Conservation (phyloP, 2,113 vertebrate genomes). For the Acanthisitta chloris region DNA sequence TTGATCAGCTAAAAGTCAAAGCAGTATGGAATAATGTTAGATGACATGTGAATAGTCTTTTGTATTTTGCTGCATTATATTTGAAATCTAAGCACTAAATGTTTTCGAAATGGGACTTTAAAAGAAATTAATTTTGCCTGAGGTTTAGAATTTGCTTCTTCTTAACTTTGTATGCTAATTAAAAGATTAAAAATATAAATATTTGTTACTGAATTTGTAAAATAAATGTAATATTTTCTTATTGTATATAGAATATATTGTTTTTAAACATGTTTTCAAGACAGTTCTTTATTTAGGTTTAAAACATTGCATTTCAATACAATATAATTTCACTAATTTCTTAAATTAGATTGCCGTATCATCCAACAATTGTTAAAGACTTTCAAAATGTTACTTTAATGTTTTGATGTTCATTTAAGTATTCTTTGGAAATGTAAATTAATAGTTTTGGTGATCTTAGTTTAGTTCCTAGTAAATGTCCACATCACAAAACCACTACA, state of each 20-base stretch:
- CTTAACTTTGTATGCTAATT: not conserved
- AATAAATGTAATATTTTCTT: not conserved
- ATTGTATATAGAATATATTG: not conserved
- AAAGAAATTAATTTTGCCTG: not conserved
- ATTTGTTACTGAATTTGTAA: not conserved
- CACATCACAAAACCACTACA: slow-evolving; percentile 77
- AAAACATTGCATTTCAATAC: not conserved
- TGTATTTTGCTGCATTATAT: not conserved
- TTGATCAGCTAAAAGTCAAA: not conserved
- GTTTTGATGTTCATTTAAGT: not conserved
- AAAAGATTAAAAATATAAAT: not conserved
- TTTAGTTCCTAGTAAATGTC: slow-evolving; percentile 76
- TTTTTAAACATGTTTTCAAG: not conserved
- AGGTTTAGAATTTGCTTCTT: not conserved
- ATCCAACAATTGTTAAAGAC: not conserved
- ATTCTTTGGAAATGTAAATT: slow-evolving; percentile 59
- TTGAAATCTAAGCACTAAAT: not conserved
- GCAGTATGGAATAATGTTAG: not conserved
- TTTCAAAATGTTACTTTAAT: not conserved
- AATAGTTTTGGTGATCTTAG: slow-evolving; percentile 63
- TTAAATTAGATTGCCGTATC: not conserved
- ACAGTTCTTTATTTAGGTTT: not conserved
- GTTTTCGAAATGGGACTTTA: not conserved
- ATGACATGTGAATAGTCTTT: not conserved
- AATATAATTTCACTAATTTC: not conserved